A percentile compares a stretch with the other conserved stretches of the same genome.
Evolutionary conservation across 2,113 vertebrate species (phyloP).

Genomic region (Podilymbus podiceps): DNA sequence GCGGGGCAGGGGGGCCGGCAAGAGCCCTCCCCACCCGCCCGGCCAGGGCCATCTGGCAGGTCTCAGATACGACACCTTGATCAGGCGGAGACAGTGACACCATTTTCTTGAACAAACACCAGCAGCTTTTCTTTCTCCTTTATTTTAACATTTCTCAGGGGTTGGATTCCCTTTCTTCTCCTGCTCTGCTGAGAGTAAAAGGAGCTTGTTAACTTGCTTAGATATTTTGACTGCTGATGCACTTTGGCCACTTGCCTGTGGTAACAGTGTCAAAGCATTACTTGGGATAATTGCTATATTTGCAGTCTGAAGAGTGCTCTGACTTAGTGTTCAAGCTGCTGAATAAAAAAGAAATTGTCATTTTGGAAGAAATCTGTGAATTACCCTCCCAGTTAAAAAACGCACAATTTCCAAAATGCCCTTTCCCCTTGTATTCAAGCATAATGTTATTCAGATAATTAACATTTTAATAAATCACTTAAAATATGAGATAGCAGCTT

Average conservation of each 20-base stretch:
- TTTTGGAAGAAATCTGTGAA: conserved; percentile 90
- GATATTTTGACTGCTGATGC: conserved; percentile 94
- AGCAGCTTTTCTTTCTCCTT: conserved; percentile 78
- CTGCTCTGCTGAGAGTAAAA: conserved; percentile 85
- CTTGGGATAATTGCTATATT: conserved; percentile 98
- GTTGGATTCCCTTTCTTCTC: conserved; percentile 87
- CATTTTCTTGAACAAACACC: conserved; percentile 89
- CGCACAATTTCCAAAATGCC: conserved; percentile 79
- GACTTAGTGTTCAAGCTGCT: conserved; percentile 87
- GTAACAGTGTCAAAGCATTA: conserved; percentile 96
- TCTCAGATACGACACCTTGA: conserved; percentile 84
- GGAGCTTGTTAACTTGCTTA: conserved; percentile 97
- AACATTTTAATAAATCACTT: conserved; percentile 46
- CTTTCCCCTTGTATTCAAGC: conserved; percentile 52
- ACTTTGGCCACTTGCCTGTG: conserved; percentile 97
- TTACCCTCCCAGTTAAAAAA: conserved; percentile 87
- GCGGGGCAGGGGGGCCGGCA: conserved; percentile 50
- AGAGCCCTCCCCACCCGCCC: conserved; percentile 69
- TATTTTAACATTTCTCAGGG: conserved; percentile 84
- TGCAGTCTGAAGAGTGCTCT: conserved; percentile 90
- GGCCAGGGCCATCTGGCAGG: conserved; percentile 73
- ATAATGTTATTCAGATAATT: conserved; percentile 49
- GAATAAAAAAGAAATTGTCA: conserved; percentile 93
- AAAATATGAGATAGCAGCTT: conserved; percentile 35
- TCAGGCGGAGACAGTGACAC: conserved; percentile 78